Evolutionary conservation across 2,113 vertebrate genomes (phyloP).

Genomic region (Chrysochloris asiatica): DNA sequence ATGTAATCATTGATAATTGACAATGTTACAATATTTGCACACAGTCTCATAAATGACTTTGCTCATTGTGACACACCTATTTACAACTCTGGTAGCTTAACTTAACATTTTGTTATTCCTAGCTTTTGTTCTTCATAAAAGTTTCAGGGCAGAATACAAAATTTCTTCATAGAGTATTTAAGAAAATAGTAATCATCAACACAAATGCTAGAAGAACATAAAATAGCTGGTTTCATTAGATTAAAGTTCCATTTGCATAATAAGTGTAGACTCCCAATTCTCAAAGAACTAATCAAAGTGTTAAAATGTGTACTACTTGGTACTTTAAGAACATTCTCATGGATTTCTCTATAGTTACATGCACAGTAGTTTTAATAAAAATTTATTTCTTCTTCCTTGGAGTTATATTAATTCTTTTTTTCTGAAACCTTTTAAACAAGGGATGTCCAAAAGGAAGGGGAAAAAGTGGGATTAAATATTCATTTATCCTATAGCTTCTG

Average conservation of each 20-base stretch:
- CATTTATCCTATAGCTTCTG: background rate
- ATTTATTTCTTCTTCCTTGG: background rate
- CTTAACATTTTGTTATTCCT: background rate
- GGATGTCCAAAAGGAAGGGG: background rate
- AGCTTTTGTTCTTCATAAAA: background rate
- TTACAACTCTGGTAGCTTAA: background rate
- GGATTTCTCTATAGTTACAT: too few species aligned
- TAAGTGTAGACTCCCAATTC: background rate
- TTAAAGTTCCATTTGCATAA: background rate
- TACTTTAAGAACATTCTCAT: background rate
- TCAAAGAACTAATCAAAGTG: background rate
- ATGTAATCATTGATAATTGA: constrained; percentile 19
- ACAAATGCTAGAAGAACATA: background rate
- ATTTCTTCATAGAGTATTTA: background rate
- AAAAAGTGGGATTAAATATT: background rate
- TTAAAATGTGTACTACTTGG: background rate
- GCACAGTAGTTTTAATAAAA: background rate
- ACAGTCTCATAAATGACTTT: too few species aligned
- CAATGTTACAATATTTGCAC: too few species aligned
- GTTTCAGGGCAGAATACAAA: background rate
- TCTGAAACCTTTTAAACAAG: background rate
- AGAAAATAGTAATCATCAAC: background rate
- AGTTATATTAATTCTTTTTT: background rate
- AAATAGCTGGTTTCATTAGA: background rate
- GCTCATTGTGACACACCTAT: too few species aligned